Base-by-base conservation (phyloP, 2,797 vertebrate genomes). In the Pangasius macronema region DNA sequence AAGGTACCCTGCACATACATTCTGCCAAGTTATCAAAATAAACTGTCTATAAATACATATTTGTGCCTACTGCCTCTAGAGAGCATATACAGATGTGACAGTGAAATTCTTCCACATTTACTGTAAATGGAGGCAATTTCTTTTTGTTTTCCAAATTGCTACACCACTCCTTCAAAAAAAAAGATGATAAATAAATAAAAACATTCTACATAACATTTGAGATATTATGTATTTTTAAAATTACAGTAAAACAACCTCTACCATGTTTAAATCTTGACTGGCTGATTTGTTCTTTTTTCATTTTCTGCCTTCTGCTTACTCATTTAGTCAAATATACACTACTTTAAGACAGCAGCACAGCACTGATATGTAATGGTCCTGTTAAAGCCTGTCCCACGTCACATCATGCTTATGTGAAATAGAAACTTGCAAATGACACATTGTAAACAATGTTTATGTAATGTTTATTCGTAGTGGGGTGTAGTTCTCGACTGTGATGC, bases 31-130 rank as follows among this genome's bases (percentile, higher is more conserved):
- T 51, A 77, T 7, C 14, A 77, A 82, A 82, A 72, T 61, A 72
- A 24, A 27, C 57, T 57, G 24, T 79, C 61, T 67, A 51, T 77
- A 85, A 85, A 79, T 85, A 85, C 36, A 79, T 3, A 68, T 79
- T 75, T 42, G 24, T 67, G 22, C 24, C 76, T 55, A 39, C 1
- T 76, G 51, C 42, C 39, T 75, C 72, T 76, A 59, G 75, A 68
- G 49, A 59, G 85, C 42, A 49, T 70, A 49, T n/a, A 3, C 27
- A 46, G n/a, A 13, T 24, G 27, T 72, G 76, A 82, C 27, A 22
- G 33, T 68, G 33, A 86, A 79, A 81, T 57, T 70, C 51, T 27
- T 80, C 24, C 63, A 70, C 18, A 81, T 81, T 70, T 49, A 72
- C 49, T 9, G 49, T 30, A 77, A 76, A 51, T 53, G 1, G 9